phyloP scores from a whole-genome alignment of 2,113 vertebrate species.

The Notothenia rossii region DNA sequence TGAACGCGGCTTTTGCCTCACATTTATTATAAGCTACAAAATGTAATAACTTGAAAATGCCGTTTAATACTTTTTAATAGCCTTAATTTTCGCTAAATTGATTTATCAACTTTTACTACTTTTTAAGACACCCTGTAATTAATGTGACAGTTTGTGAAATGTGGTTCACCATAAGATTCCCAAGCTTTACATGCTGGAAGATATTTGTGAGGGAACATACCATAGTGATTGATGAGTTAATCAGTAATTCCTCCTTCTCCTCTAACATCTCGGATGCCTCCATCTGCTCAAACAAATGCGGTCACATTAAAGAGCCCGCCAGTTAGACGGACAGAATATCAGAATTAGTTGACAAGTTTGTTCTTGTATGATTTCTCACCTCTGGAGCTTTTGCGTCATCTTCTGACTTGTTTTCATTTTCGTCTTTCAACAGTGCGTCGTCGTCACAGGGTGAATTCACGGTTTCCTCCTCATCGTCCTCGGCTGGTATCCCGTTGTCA shows the following conservation, averaged over 20 bases:
- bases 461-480: constrained; percentile 82
- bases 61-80: no score
- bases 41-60: no score
- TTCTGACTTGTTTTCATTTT: constrained; percentile 70
- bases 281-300: constrained; percentile 44
- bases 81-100: no score
- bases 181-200: background rate
- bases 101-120: no score
- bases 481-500: constrained; percentile 83
- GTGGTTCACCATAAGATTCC: background rate
- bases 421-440: constrained; percentile 78
- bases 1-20: no score
- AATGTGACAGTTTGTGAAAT: background rate
- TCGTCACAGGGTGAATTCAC: constrained; percentile 63
- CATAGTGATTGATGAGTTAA: constrained; percentile 36
- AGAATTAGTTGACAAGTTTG: background rate
- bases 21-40: no score
- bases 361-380: constrained; percentile 56
- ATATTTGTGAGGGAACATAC: constrained; percentile 22
- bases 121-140: background rate
- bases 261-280: constrained; percentile 36
- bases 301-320: background rate
- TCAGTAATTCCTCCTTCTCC: constrained; percentile 46
- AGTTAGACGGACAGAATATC: background rate
- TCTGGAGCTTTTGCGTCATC: constrained; percentile 74